These are phyloP conservation scores for Nysson spinosus DNA, from an alignment of 2,888 invertebrate species.

Conservation along the genomic window DNA sequence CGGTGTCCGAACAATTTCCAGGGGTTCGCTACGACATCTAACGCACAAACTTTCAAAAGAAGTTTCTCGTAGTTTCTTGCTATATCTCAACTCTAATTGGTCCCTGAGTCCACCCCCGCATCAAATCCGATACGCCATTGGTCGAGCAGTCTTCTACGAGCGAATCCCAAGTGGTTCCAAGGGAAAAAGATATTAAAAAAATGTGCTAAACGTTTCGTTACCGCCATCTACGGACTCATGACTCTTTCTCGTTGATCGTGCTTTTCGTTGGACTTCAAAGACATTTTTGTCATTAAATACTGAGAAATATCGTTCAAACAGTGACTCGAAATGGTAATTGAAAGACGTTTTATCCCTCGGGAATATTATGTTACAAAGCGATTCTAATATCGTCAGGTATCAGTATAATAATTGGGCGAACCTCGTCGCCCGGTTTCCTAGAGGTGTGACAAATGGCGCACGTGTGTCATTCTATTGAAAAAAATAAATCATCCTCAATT, in stretches of 20 bases:
- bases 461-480: slow-evolving; percentile 55
- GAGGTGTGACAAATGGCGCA: slow-evolving; percentile 67
- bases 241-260: slow-evolving; percentile 25
- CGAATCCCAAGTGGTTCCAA: slow-evolving; percentile 21
- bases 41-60: not conserved
- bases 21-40: slow-evolving; percentile 19
- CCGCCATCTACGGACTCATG: slow-evolving; percentile 24
- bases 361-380: not conserved
- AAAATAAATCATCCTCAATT: slow-evolving; percentile 1
- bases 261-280: slow-evolving; percentile 8
- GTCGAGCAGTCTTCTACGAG: not conserved
- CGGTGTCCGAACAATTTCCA: slow-evolving; percentile 15
- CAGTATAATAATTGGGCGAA: not conserved
- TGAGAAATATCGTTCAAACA: not conserved
- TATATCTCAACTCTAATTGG: slow-evolving; percentile 15
- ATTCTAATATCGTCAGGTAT: not conserved
- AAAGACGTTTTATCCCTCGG: not conserved
- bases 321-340: slow-evolving; percentile 49
- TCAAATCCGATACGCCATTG: slow-evolving; percentile 21
- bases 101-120: not conserved
- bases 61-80: slow-evolving; percentile 20
- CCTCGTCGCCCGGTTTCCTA: slow-evolving; percentile 16
- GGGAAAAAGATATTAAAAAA: slow-evolving; percentile 2
- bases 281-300: slow-evolving; percentile 12
- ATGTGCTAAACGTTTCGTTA: not conserved